Percentiles rank a stretch among this genome's conserved stretches.
These are phyloP conservation scores for Penaeus japonicus DNA, from an alignment of 1,140 invertebrate genomes.

Conservation along the genomic window DNA sequence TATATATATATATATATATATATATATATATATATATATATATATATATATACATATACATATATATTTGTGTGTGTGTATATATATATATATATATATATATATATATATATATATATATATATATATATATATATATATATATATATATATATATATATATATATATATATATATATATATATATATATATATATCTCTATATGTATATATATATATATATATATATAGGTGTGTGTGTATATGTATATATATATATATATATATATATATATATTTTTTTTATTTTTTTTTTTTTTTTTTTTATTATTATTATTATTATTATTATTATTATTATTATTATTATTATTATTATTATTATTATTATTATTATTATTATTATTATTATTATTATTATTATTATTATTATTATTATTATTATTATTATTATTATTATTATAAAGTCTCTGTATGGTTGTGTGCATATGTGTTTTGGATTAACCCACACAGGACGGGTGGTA, in stretches of 20 bases:
- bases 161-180: conserved; percentile 27
- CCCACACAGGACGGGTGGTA: no score
- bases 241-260: no score
- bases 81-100: background rate
- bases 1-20: no score
- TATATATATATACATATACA: background rate
- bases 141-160: conserved; percentile 37
- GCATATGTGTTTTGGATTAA: no score
- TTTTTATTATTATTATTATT: background rate
- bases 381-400: no score
- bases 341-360: background rate
- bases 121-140: conserved; percentile 37
- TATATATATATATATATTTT: no score
- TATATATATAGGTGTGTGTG: no score
- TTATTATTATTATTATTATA: no score
- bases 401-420: no score
- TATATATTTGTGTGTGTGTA: background rate
- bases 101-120: conserved; percentile 29
- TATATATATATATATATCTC: background rate
- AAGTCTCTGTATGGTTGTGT: no score
- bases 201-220: background rate
- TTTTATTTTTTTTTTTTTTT: background rate
- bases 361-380: no score
- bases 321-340: background rate
- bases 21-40: background rate